Evolutionary conservation across 2,113 vertebrate species (phyloP), one percentile per base, ranked within the genome.

Genomic region (Chaenogobius annularis): DNA sequence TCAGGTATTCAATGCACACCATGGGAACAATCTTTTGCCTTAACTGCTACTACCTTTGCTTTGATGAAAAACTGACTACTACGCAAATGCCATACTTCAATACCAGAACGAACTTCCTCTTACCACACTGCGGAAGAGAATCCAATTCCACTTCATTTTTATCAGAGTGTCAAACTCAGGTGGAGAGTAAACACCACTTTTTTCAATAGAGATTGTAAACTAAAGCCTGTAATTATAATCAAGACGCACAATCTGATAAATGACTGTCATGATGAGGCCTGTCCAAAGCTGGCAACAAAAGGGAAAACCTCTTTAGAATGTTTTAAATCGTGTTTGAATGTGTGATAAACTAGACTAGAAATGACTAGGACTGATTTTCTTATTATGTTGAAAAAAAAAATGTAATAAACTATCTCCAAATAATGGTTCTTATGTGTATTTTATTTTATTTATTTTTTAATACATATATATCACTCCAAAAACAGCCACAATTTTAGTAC

Each of bases 1-100:
- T 90, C 90, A 90, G 91, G 88, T 88, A 87, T 86, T 37, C 19
- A 88, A 81, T 69, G 84, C 82, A 81, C 83, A 88, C 74, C 70
- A 79, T 66, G 83, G 86, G 75, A 89, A 87, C 80, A 83, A 84
- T 85, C 72, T 80, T 83, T 87, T 85, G 86, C 84, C 89, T 92
- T 89, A 90, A 87, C 77, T 84, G 87, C 83, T 90, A 86, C 86
- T 89, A 78, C 70, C 55, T 81, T 61, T 23, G 26, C 63, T 69
- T 88, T 81, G 75, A 84, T 58, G 75, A 74, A 70, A 58, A 26
- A 58, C 75, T 62, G 61, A 68, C 73, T 84, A 80, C 81, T 55
- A 72, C 72, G 74, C 74, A 77, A 80, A 76, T 55, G 77, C 80
- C 80, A 82, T 88, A 88, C 71, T 84, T 72, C 6, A 80, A 72